A percentile compares a stretch with the other conserved stretches of the same genome.
Conservation (phyloP, 2,888 invertebrate species). For the Coenonympha arcania region DNA sequence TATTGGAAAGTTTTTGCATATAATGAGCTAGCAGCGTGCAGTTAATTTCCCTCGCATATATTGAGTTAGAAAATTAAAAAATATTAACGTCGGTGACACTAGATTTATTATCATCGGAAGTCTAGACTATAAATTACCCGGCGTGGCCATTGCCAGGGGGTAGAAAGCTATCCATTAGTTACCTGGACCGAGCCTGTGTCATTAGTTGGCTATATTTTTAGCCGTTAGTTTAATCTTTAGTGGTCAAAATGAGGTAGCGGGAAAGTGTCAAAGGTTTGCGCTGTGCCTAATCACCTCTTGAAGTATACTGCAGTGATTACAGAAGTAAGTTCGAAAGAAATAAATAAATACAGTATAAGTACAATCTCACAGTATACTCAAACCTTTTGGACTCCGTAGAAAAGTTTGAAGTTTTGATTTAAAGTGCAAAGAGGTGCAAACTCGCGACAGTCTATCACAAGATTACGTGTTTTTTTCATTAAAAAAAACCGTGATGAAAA, state of each 20-base stretch:
- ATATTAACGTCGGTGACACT: constrained; percentile 22
- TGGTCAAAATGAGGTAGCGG: background rate
- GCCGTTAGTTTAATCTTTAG: constrained; percentile 3
- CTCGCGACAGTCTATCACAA: too few relatives aligned
- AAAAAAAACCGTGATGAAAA: too few relatives aligned
- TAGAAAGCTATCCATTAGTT: constrained; percentile 44
- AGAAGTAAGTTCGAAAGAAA: too few relatives aligned
- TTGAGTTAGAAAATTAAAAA: constrained; percentile 28
- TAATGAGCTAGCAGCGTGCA: constrained; percentile 18
- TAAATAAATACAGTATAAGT: too few relatives aligned
- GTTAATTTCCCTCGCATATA: constrained; percentile 23
- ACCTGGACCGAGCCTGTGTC: constrained; percentile 12
- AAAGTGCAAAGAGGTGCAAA: too few relatives aligned
- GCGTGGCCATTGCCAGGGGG: constrained; percentile 27
- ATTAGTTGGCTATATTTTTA: constrained; percentile 23
- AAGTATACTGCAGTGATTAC: too few relatives aligned
- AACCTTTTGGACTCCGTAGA: too few relatives aligned
- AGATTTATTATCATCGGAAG: constrained; percentile 33
- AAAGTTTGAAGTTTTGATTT: too few relatives aligned
- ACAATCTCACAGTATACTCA: too few relatives aligned
- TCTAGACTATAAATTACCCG: constrained; percentile 26
- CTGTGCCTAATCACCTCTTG: too few relatives aligned
- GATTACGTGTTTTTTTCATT: too few relatives aligned
- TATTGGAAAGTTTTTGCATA: constrained; percentile 18
- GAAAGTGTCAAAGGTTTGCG: background rate